Base-by-base conservation (phyloP, 2,797 vertebrate species). In the Salarias fasciatus region DNA sequence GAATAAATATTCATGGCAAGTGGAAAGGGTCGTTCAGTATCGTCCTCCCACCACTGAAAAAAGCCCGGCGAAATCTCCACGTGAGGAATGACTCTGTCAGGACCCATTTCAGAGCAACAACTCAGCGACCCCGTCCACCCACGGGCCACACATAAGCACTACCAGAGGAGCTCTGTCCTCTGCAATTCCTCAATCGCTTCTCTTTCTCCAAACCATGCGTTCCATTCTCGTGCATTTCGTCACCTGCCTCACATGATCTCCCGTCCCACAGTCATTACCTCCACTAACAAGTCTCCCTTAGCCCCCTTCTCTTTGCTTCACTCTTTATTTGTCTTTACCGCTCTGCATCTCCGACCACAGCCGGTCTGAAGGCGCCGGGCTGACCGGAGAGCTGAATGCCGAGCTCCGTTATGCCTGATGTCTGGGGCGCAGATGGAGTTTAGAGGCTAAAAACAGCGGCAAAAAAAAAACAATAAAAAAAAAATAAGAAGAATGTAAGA, bases 1-100 rank as follows among this genome's bases (percentile, higher is more conserved):
- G 71, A 79, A 91, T 92, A 90, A 90, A 92, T 92, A 93, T 92
- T 91, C 86, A 92, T 89, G 83, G 72, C 69, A 83, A 75, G 85
- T 79, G 80, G 75, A 86, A 79, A 74, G 73, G 83, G 80, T 80
- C 67, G 60, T 76, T 81, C 76, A 41, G 79, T 79, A 62, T 74
- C 59, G 30, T 84, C 80, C 85, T 82, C 76, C 82, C 75, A 76
- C 77, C 77, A 47, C 53, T 73, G 63, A 61, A 80, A 60, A 72
- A 77, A 80, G 72, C 70, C 72, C 15, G 74, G 80, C 76, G 88
- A 87, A 91, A 91, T 88, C 84, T 86, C 54, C 67, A 86, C 69
- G 74, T 86, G 90, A 91, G 87, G 86, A 88, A 91, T 91, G 87
- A 79, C 75, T 86, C 87, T 92, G 92, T 90, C 91, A 89, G 71